Evolutionary conservation across 2,113 vertebrate species (phyloP).

Genomic region (Zapornia atra): DNA sequence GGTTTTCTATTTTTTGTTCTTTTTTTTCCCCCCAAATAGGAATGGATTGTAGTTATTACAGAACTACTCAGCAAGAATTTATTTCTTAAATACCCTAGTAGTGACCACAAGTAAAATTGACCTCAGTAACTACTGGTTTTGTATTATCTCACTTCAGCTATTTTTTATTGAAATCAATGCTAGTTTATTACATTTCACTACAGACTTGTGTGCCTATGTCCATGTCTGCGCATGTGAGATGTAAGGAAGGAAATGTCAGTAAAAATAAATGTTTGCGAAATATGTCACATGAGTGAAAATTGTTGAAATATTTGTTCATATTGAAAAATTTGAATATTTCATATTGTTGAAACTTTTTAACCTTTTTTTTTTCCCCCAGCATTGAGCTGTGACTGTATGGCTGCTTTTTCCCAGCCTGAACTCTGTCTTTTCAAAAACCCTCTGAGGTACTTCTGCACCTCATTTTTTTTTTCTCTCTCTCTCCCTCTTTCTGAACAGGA

Average conservation of each 20-base stretch:
- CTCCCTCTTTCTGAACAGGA: rapidly evolving
- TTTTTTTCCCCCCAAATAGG: not conserved
- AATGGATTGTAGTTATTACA: not conserved
- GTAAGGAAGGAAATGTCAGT: not conserved
- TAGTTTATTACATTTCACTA: not conserved
- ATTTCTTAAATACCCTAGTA: not conserved
- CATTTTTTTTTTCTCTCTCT: not conserved
- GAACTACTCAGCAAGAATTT: not conserved
- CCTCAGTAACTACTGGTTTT: not conserved
- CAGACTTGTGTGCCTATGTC: not conserved
- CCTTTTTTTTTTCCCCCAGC: not conserved
- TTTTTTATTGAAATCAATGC: not conserved
- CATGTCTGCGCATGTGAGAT: not conserved
- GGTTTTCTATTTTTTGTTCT: not conserved
- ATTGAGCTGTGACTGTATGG: not conserved
- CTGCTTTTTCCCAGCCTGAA: not conserved
- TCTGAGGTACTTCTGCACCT: not conserved
- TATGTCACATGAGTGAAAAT: not conserved
- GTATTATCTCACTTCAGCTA: not conserved
- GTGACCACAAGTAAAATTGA: not conserved
- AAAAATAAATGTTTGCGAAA: not conserved
- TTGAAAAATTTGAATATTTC: too few relatives aligned
- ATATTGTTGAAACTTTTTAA: too few relatives aligned
- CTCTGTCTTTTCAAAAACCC: not conserved
- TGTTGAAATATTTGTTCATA: not conserved